Base-by-base conservation (phyloP, 1,140 invertebrate species). In the Pseudomyrmex concolor region DNA sequence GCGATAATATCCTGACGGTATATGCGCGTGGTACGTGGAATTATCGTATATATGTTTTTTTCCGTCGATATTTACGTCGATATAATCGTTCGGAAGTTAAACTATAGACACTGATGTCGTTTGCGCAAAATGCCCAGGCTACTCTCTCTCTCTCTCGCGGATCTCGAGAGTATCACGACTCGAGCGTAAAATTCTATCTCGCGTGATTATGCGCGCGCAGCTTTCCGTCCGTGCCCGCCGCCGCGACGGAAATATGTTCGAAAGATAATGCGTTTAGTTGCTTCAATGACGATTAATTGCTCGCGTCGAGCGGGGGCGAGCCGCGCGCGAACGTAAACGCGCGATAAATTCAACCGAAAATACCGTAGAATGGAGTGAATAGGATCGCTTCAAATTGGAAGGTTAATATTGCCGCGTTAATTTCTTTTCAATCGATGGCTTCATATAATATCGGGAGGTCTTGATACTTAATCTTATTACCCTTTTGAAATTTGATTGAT, bases 211-310 rank as follows among this genome's bases (percentile, higher is more conserved):
- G 66, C 55, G 76, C 76, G 76, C 76, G 76, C 76, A 55, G 12
- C 45, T 54, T 66, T 77, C 55, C 73, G 48, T 48, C 54, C 76
- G 66, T 50, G 15, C 54, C 66, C 76, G 48, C 73, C 43, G 8
- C 55, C 68, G 76, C 76, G 76, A 80, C 76, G 76, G 76, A 80
- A 80, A 80, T 80, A 80, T 80, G 76, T 80, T 80, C 76, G 76
- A 80, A 80, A 80, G 76, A 80, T 80, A 80, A 80, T 80, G 76
- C 76, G 76, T 80, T 80, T 80, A 80, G 76, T 80, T 80, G 76
- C 76, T 80, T 80, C 76, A 80, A 80, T 80, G 76, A 71, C 76
- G 76, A 80, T 80, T 80, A 80, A 80, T 80, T 80, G 76, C 76
- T 80, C 76, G 66, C 76, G 76, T 43, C 66, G 64, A 34, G 64